Evolutionary conservation across 2,888 invertebrate species (phyloP).

Genomic region (Minunthozetes semirufus): DNA sequence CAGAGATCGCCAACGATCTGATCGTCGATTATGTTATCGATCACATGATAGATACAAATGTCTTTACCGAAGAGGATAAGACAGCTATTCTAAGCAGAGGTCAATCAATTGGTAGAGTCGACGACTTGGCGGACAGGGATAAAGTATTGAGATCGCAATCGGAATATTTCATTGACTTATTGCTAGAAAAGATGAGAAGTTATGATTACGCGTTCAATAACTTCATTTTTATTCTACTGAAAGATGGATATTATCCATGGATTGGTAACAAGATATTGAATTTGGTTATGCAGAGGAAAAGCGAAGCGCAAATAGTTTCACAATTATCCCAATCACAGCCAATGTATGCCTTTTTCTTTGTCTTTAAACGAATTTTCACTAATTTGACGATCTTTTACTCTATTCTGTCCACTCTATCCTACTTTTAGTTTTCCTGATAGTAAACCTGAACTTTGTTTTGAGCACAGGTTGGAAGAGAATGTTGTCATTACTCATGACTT

Average conservation of each 20-base stretch:
- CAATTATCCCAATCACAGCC: background rate
- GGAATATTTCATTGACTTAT: background rate
- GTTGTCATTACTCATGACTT: slow-evolving; percentile 17
- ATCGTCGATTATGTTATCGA: slow-evolving; percentile 17
- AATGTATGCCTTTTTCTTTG: too few relatives aligned
- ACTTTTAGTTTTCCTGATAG: too few relatives aligned
- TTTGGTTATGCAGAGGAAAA: background rate
- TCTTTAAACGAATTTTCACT: too few relatives aligned
- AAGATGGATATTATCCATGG: slow-evolving; percentile 6
- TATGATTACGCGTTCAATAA: background rate
- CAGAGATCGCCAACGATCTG: background rate
- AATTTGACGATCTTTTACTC: too few relatives aligned
- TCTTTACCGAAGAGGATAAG: background rate
- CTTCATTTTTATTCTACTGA: background rate
- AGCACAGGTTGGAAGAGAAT: background rate
- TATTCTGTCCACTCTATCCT: too few relatives aligned
- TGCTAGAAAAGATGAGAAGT: background rate
- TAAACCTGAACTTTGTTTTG: background rate
- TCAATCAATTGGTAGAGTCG: background rate
- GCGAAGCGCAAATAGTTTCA: background rate
- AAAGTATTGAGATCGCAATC: background rate
- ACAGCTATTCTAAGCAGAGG: background rate
- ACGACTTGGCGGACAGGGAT: background rate
- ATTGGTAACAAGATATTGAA: background rate
- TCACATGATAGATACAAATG: background rate